phyloP scores from a whole-genome alignment of 2,888 invertebrate genomes.

The Cataglyphis livida region DNA sequence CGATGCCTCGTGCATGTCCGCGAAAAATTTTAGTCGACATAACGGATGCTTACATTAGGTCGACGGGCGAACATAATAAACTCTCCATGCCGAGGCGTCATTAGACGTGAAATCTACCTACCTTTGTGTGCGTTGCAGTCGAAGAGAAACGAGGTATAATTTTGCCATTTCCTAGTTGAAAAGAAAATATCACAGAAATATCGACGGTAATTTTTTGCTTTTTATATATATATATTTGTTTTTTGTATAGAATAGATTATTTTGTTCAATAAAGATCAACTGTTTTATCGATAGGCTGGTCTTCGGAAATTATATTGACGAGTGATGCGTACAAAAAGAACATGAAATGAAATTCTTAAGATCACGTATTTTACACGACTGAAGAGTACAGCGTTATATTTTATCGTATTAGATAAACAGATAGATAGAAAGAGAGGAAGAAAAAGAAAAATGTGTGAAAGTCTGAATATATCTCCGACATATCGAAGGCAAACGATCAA shows the following conservation, averaged over 20 bases:
- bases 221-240: neutral
- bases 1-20: constrained; percentile 67
- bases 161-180: constrained; percentile 5
- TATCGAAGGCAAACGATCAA: constrained; percentile 68
- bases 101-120: constrained; percentile 41
- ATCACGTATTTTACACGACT: constrained; percentile 64
- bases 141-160: constrained; percentile 37
- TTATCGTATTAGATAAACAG: constrained; percentile 55
- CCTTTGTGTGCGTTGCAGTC: constrained; percentile 14
- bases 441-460: constrained; percentile 59
- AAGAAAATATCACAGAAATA: constrained; percentile 1
- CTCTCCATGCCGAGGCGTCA: constrained; percentile 34
- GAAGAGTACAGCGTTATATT: constrained; percentile 59
- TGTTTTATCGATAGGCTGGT: neutral
- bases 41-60: constrained; percentile 56
- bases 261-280: neutral
- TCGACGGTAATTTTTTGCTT: neutral
- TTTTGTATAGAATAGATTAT: neutral
- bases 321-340: constrained; percentile 4
- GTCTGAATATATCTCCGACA: constrained; percentile 45
- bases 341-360: constrained; percentile 52
- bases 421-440: neutral
- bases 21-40: constrained; percentile 66
- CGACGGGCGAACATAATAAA: constrained; percentile 44
- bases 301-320: neutral